These are phyloP conservation scores for Pemphigus obesinymphae DNA, from an alignment of 1,140 invertebrate species.

Conservation along the genomic window DNA sequence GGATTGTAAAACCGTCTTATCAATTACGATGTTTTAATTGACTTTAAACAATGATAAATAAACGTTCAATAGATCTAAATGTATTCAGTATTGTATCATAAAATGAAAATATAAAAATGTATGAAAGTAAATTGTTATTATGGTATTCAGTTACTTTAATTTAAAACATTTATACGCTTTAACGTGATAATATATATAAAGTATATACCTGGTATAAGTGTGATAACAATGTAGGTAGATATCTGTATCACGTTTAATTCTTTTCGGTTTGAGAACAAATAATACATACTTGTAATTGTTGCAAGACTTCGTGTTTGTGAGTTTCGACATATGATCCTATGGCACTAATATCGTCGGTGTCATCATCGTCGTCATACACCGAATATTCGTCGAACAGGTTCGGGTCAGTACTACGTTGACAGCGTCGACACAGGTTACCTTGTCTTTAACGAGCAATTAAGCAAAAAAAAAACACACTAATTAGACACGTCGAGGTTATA, in stretches of 20 bases:
- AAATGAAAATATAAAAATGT: no score
- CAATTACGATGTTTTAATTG: neutral
- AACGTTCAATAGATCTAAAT: neutral
- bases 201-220: no score
- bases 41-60: no score
- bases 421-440: slow-evolving; percentile 66
- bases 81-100: no score
- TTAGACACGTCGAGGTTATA: no score
- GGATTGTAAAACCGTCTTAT: neutral
- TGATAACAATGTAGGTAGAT: neutral
- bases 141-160: neutral
- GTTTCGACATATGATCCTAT: slow-evolving; percentile 51
- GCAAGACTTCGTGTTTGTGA: slow-evolving; percentile 51
- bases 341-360: slow-evolving; percentile 59
- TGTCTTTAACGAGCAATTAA: neutral
- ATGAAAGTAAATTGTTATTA: neutral
- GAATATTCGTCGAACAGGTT: slow-evolving; percentile 56
- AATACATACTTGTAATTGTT: slow-evolving; percentile 50
- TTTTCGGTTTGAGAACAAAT: neutral
- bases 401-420: slow-evolving; percentile 63
- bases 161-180: neutral
- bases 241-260: neutral
- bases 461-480: neutral
- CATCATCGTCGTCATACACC: slow-evolving; percentile 67
- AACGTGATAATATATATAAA: neutral